These are phyloP conservation scores for Arrhamphus sclerolepis DNA, from an alignment of 2,797 vertebrate genomes.

Conservation along the genomic window DNA sequence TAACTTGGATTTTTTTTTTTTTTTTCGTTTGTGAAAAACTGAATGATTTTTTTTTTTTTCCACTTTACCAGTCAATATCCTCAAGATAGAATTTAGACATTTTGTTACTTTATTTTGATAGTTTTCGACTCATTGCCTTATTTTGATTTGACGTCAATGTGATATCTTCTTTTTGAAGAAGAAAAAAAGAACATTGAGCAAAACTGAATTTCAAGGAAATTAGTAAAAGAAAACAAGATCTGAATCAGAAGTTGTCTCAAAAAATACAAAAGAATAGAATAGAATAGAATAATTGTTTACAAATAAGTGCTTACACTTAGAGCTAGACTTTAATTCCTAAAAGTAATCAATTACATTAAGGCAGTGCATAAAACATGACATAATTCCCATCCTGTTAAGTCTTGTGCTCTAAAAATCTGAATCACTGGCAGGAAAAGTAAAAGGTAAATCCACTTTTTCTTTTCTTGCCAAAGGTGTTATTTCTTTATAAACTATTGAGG, in stretches of 20 bases:
- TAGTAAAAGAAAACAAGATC: background rate
- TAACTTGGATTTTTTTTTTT: conserved; percentile 13
- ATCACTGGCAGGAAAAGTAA: conserved; percentile 6
- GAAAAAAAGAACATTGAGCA: too few relatives aligned
- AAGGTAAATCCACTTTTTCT: background rate
- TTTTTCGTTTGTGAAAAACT: background rate
- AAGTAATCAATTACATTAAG: background rate
- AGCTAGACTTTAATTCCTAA: background rate
- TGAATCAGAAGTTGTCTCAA: conserved; percentile 4
- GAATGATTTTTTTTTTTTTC: background rate
- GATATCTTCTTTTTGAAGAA: background rate
- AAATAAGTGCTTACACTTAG: background rate
- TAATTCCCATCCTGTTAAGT: background rate
- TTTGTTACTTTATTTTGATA: background rate
- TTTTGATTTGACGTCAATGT: background rate
- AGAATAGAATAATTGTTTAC: too few relatives aligned
- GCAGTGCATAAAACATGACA: background rate
- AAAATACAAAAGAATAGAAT: background rate
- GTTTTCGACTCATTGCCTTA: background rate
- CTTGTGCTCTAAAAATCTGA: conserved; percentile 14
- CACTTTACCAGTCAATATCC: conserved; percentile 3
- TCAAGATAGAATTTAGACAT: background rate
- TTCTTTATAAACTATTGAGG: conserved; percentile 12
- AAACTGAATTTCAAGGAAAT: background rate
- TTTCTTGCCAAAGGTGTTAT: conserved; percentile 20